Percentiles rank a stretch among this genome's conserved stretches.
phyloP scores from a whole-genome alignment of 2,888 invertebrate species.

The Lasius fuliginosus region DNA sequence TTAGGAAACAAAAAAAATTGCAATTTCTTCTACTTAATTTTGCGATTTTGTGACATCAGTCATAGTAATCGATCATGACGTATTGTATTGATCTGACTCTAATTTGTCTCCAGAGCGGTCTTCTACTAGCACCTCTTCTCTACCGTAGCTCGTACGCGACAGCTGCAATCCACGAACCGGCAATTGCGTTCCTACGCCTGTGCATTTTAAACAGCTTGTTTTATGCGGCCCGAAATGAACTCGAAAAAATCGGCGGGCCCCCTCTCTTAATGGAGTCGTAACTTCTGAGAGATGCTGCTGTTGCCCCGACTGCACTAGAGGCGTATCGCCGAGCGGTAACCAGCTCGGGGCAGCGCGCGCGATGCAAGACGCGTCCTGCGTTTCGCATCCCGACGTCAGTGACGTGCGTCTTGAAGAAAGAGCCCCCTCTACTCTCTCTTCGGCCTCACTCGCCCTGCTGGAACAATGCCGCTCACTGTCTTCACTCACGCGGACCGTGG shows the following conservation, averaged over 20 bases:
- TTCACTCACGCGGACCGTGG: slow-evolving; percentile 37
- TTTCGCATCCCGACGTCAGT: slow-evolving; percentile 34
- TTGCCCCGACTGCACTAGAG: slow-evolving; percentile 47
- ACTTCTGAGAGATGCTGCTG: slow-evolving; percentile 75
- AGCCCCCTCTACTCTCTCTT: slow-evolving; percentile 50
- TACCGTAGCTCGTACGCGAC: not conserved
- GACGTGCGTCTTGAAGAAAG: slow-evolving; percentile 34
- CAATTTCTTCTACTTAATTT: not conserved
- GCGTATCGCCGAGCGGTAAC: slow-evolving; percentile 58
- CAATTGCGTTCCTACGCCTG: slow-evolving; percentile 75
- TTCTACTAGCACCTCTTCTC: not conserved
- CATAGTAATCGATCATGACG: not conserved
- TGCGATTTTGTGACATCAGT: not conserved
- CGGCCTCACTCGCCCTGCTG: slow-evolving; percentile 39
- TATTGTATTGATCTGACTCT: not conserved
- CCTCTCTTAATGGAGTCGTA: slow-evolving; percentile 84
- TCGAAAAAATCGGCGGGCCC: slow-evolving; percentile 80
- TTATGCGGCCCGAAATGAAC: slow-evolving; percentile 83
- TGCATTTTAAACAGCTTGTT: slow-evolving; percentile 84
- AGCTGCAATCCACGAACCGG: not conserved
- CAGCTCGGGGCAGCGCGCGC: slow-evolving; percentile 6
- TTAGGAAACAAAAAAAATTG: not conserved
- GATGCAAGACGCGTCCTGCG: slow-evolving; percentile 36
- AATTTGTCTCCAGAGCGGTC: not conserved
- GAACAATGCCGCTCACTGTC: slow-evolving; percentile 75